A percentile compares a stretch with the other conserved stretches of the same genome.
Conservation (phyloP, 2,888 invertebrate species). For the Rhagophthalmus giganteus region DNA sequence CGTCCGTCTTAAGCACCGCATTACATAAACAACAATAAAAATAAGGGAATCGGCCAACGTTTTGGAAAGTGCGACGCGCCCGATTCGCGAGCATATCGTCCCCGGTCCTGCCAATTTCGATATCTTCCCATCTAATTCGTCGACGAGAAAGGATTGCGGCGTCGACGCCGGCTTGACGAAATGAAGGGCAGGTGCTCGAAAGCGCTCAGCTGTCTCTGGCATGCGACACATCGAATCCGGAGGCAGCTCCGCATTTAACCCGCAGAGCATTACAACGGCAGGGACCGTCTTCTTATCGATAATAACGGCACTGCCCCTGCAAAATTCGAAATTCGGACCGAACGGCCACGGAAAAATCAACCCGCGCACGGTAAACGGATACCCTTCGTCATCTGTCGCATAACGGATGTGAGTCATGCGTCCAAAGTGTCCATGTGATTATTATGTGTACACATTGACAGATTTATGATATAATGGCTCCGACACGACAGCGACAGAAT, state of each 20-base stretch:
- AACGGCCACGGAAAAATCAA: too few relatives aligned
- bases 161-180: conserved; percentile 39
- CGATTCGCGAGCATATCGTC: too few relatives aligned
- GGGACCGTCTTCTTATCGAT: too few relatives aligned
- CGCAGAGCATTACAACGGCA: conserved; percentile 37
- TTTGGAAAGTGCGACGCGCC: too few relatives aligned
- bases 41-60: too few relatives aligned
- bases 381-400: conserved; percentile 30
- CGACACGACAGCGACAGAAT: conserved; percentile 27
- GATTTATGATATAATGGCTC: conserved; percentile 39
- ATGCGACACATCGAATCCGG: conserved; percentile 34
- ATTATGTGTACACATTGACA: conserved; percentile 37
- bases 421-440: conserved; percentile 41
- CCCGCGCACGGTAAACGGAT: conserved; percentile 5
- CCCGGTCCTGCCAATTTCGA: conserved; percentile 21
- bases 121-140: conserved; percentile 22
- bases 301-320: too few relatives aligned
- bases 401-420: conserved; percentile 40
- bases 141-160: conserved; percentile 35
- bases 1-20: neutral
- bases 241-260: conserved; percentile 36
- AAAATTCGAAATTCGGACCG: conserved; percentile 32
- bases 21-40: too few relatives aligned
- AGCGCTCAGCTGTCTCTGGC: conserved; percentile 39
- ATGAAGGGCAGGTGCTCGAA: conserved; percentile 41